These are phyloP conservation scores for Macquaria australasica DNA, from an alignment of 2,113 vertebrate species.

Conservation along the genomic window DNA sequence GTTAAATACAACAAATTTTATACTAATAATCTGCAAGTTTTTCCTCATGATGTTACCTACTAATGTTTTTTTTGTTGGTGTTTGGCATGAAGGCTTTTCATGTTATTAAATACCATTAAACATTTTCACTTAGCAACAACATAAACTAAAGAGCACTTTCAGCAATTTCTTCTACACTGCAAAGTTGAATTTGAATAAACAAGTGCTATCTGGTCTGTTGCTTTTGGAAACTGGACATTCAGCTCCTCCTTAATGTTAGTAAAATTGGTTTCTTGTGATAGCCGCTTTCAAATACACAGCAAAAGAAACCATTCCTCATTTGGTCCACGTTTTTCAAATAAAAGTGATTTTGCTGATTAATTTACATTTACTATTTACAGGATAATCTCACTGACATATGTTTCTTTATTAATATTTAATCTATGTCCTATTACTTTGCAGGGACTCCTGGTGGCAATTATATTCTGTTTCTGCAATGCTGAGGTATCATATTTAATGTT, in stretches of 20 bases:
- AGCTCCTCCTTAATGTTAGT: neutral
- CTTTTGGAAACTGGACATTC: neutral
- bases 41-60: neutral
- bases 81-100: neutral
- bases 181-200: neutral
- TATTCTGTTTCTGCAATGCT: conserved; percentile 87
- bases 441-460: conserved; percentile 86
- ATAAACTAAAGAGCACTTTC: neutral
- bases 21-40: neutral
- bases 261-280: neutral
- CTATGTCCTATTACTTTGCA: conserved; percentile 47
- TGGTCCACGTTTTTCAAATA: neutral
- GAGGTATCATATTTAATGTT: conserved; percentile 76
- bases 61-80: neutral
- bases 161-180: neutral
- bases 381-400: conserved; percentile 15
- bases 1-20: neutral
- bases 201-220: neutral
- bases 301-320: neutral
- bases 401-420: conserved; percentile 24
- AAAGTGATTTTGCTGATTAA: neutral
- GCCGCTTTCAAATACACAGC: neutral
- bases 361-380: conserved; percentile 14
- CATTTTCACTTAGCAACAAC: neutral
- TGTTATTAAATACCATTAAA: neutral